A percentile compares a stretch with the other conserved stretches of the same genome.
These are phyloP conservation scores for Myodes glareolus DNA, from an alignment of 2,113 vertebrate genomes.

Conservation along the genomic window DNA sequence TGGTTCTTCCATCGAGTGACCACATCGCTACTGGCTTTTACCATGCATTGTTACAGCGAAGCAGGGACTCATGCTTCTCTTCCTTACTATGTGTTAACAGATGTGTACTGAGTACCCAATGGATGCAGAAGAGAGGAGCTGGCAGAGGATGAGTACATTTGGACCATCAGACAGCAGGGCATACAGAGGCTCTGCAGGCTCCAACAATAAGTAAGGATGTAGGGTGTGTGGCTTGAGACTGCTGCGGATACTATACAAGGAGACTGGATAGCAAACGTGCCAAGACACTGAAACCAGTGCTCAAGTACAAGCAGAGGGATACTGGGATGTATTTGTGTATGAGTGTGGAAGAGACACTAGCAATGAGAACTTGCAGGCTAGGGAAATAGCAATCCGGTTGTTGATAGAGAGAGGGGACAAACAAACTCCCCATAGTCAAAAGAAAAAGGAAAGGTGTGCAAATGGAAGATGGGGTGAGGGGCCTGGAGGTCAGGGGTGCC, in stretches of 20 bases:
- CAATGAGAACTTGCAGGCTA: too few relatives aligned
- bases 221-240: background rate
- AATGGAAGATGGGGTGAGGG: background rate
- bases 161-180: too few relatives aligned
- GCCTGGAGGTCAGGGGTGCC: accelerated
- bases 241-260: too few relatives aligned
- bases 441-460: too few relatives aligned
- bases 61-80: too few relatives aligned
- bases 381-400: background rate
- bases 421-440: background rate
- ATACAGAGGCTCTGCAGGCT: accelerated
- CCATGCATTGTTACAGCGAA: accelerated
- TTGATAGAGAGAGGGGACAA: background rate
- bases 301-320: background rate
- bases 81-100: too few relatives aligned
- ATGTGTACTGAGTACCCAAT: accelerated
- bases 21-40: accelerated
- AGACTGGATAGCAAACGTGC: accelerated
- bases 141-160: background rate
- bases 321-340: accelerated
- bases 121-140: background rate
- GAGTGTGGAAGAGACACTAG: background rate
- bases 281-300: background rate
- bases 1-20: too few relatives aligned
- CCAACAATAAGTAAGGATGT: background rate